Evolutionary conservation across 1,140 invertebrate genomes (phyloP).

Genomic region (Heliconius melpomene): DNA sequence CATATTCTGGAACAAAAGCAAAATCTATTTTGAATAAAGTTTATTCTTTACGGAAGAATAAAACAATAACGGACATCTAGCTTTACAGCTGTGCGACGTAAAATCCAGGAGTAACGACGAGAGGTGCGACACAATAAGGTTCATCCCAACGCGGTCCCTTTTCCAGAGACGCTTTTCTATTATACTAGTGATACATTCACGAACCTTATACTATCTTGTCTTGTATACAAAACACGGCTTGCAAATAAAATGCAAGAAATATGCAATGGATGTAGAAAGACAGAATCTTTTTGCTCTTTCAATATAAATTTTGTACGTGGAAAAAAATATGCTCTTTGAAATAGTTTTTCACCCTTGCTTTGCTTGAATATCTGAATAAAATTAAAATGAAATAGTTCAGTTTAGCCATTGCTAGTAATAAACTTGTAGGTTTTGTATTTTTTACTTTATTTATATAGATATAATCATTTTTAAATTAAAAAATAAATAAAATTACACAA

Average conservation of each 20-base stretch:
- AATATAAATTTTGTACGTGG: not conserved
- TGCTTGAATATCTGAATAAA: not conserved
- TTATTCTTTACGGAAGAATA: slow-evolving; percentile 34
- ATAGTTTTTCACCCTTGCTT: not conserved
- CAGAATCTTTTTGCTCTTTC: slow-evolving; percentile 12
- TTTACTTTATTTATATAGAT: not conserved
- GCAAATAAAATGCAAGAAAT: slow-evolving; percentile 24
- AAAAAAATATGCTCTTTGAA: not conserved
- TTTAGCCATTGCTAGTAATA: not conserved
- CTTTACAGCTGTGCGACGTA: slow-evolving; percentile 42
- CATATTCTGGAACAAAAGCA: not conserved
- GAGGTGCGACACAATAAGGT: slow-evolving; percentile 47
- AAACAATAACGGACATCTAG: slow-evolving; percentile 35
- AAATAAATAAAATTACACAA: not conserved
- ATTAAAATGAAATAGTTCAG: not conserved
- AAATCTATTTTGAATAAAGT: slow-evolving; percentile 22
- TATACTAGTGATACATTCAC: slow-evolving; percentile 36
- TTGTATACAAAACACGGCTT: slow-evolving; percentile 24
- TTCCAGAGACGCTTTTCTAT: slow-evolving; percentile 46
- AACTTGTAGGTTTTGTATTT: not conserved
- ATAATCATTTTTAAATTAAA: not conserved
- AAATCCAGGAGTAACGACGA: slow-evolving; percentile 45
- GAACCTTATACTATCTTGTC: slow-evolving; percentile 32
- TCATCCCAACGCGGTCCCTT: slow-evolving; percentile 45
- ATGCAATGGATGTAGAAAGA: slow-evolving; percentile 9